phyloP scores from a whole-genome alignment of 2,888 invertebrate genomes.

The Stenurella melanura region DNA sequence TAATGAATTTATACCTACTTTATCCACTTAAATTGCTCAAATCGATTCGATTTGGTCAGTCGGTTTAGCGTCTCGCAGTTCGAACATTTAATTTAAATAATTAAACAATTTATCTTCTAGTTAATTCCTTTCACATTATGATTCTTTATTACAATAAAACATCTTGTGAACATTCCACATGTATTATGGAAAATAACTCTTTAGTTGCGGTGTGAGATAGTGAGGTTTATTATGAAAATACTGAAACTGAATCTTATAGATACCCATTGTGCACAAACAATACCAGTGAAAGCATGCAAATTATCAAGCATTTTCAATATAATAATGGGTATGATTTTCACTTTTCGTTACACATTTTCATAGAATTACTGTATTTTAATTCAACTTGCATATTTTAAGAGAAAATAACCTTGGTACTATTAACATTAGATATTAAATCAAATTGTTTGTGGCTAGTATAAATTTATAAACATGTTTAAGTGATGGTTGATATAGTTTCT shows the following conservation, averaged over 20 bases:
- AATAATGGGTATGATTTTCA: slow-evolving; percentile 13
- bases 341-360: slow-evolving; percentile 19
- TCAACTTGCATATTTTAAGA: background rate
- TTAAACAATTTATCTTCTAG: slow-evolving; percentile 31
- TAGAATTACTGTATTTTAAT: background rate
- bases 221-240: slow-evolving; percentile 12
- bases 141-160: slow-evolving; percentile 37
- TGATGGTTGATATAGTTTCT: too few relatives aligned
- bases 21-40: slow-evolving; percentile 36
- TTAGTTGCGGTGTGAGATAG: slow-evolving; percentile 36
- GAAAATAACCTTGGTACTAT: background rate
- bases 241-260: slow-evolving; percentile 18
- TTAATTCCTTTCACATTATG: slow-evolving; percentile 33
- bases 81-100: slow-evolving; percentile 40
- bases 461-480: background rate
- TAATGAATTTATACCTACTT: slow-evolving; percentile 40
- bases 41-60: slow-evolving; percentile 45
- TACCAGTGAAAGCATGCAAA: slow-evolving; percentile 36
- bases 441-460: background rate
- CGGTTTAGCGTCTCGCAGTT: slow-evolving; percentile 29
- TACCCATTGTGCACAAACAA: slow-evolving; percentile 34
- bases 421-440: background rate
- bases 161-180: slow-evolving; percentile 30
- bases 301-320: slow-evolving; percentile 23
- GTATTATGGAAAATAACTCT: slow-evolving; percentile 32